phyloP scores from a whole-genome alignment of 2,113 vertebrate genomes.

The Leiothrix lutea region DNA sequence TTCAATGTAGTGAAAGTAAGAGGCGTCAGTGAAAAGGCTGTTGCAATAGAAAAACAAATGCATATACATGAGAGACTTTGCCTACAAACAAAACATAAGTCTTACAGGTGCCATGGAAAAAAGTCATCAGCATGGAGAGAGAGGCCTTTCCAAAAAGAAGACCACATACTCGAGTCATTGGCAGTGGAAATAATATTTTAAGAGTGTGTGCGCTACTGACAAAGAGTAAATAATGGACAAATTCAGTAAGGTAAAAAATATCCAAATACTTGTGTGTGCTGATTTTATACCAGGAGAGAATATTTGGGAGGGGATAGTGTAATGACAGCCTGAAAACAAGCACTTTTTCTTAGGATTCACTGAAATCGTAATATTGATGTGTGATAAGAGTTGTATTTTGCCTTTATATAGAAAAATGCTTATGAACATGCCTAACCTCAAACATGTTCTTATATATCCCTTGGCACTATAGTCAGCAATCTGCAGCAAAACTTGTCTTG shows the following conservation, averaged over 20 bases:
- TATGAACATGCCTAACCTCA: background rate
- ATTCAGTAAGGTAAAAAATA: background rate
- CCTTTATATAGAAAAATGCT: background rate
- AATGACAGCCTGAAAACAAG: background rate
- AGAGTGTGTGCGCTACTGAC: background rate
- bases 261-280: background rate
- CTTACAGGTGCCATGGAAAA: background rate
- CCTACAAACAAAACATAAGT: accelerated
- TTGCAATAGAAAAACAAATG: background rate
- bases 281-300: background rate
- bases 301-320: background rate
- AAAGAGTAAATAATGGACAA: background rate
- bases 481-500: background rate
- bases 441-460: background rate
- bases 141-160: background rate
- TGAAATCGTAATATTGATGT: background rate
- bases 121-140: background rate
- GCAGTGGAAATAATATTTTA: background rate
- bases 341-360: background rate
- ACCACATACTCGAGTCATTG: accelerated
- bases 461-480: background rate
- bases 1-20: background rate
- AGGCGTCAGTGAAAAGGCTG: background rate
- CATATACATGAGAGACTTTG: background rate
- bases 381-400: background rate